A percentile compares a stretch with the other conserved stretches of the same genome.
Evolutionary conservation across 2,113 vertebrate genomes (phyloP).

Genomic region (Grus americana): DNA sequence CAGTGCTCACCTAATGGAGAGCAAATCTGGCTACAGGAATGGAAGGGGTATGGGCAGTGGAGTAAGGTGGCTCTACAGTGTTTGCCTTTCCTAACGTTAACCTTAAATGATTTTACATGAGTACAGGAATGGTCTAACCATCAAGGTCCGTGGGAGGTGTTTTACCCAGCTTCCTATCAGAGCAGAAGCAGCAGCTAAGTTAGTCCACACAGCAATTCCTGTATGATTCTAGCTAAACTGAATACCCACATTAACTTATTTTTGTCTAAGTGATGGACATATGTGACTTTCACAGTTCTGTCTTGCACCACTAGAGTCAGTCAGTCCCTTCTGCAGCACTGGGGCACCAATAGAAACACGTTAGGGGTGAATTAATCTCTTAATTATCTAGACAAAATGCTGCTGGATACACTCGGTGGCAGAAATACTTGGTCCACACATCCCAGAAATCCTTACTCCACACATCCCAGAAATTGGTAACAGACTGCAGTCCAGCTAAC

Average conservation of each 20-base stretch:
- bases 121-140: background rate
- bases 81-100: background rate
- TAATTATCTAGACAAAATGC: background rate
- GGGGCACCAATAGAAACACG: background rate
- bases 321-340: background rate
- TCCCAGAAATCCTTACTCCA: background rate
- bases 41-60: background rate
- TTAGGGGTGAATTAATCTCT: background rate
- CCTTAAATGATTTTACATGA: background rate
- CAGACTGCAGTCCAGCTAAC: background rate
- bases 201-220: background rate
- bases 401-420: rapidly evolving
- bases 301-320: background rate
- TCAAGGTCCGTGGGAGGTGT: background rate
- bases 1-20: background rate
- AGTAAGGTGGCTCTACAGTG: background rate
- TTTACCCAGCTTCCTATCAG: background rate
- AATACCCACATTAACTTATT: background rate
- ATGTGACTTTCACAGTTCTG: background rate
- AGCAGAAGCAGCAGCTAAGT: background rate
- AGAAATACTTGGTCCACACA: background rate
- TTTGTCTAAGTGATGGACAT: background rate
- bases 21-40: background rate
- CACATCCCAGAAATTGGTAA: background rate
- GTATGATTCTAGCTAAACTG: background rate